Percentiles rank a stretch among this genome's conserved stretches.
These are phyloP conservation scores for Brachionus rotundiformis DNA, from an alignment of 1,140 invertebrate species.

Conservation along the genomic window DNA sequence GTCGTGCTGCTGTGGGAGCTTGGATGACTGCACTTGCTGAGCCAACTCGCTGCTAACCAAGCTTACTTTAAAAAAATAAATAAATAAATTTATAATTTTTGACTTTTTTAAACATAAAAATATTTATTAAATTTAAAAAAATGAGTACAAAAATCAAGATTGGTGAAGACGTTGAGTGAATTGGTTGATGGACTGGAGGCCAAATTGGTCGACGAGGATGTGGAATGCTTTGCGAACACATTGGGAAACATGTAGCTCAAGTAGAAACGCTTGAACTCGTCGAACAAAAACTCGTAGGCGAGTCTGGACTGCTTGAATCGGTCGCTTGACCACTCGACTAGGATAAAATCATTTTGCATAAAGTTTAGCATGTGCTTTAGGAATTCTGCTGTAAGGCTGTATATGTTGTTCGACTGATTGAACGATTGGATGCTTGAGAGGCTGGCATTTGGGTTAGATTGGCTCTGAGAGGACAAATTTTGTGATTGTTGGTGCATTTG, in stretches of 20 bases:
- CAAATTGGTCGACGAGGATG: slow-evolving; percentile 69
- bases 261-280: slow-evolving; percentile 87
- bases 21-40: not conserved
- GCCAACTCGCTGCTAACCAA: not conserved
- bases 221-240: slow-evolving; percentile 65
- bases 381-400: slow-evolving; percentile 34
- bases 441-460: not conserved
- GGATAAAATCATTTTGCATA: slow-evolving; percentile 47
- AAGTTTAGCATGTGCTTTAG: slow-evolving; percentile 28
- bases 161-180: not conserved
- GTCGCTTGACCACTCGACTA: slow-evolving; percentile 30
- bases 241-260: slow-evolving; percentile 85
- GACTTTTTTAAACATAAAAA: not conserved
- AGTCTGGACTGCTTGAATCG: not conserved
- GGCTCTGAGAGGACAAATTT: not conserved
- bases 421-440: not conserved
- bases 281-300: slow-evolving; percentile 85
- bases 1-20: not conserved
- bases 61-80: slow-evolving; percentile 30
- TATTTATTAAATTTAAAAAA: not conserved
- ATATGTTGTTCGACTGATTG: slow-evolving; percentile 9
- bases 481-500: not conserved
- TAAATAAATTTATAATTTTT: not conserved
- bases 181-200: not conserved
- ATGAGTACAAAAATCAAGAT: slow-evolving; percentile 45